Percentiles rank a stretch among this genome's conserved stretches.
These are phyloP conservation scores for Keiferia lycopersicella DNA, from an alignment of 2,888 invertebrate genomes.

Conservation along the genomic window DNA sequence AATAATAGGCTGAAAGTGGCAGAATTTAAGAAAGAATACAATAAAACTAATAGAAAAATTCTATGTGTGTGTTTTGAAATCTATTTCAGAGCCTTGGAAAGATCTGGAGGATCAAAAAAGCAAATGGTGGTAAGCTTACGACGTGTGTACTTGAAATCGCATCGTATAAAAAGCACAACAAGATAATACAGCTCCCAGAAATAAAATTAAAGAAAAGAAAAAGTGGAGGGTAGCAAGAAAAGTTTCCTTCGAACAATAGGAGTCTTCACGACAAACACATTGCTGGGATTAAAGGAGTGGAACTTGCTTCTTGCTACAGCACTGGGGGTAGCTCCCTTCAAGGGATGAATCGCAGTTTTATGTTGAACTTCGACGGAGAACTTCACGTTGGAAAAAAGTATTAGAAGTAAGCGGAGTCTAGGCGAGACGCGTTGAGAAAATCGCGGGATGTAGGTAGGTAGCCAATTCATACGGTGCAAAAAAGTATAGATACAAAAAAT, in stretches of 20 bases:
- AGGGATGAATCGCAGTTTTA: slow-evolving; percentile 33
- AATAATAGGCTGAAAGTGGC: too few relatives aligned
- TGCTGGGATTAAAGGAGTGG: slow-evolving; percentile 66
- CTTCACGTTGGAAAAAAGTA: slow-evolving; percentile 6
- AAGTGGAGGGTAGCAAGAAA: slow-evolving; percentile 51
- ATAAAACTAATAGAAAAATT: too few relatives aligned
- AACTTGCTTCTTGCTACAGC: slow-evolving; percentile 24
- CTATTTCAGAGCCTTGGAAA: too few relatives aligned
- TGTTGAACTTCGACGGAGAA: slow-evolving; percentile 13
- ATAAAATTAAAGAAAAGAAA: slow-evolving; percentile 72
- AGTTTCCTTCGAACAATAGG: slow-evolving; percentile 69
- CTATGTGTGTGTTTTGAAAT: too few relatives aligned
- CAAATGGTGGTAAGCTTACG: too few relatives aligned
- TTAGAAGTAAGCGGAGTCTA: slow-evolving; percentile 26
- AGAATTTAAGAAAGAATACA: too few relatives aligned
- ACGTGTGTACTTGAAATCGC: too few relatives aligned
- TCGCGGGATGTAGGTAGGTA: background rate
- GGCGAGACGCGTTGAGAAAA: background rate
- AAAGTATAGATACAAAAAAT: background rate
- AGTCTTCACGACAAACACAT: slow-evolving; percentile 73
- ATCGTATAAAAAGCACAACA: slow-evolving; percentile 36
- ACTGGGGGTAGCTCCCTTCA: slow-evolving; percentile 1
- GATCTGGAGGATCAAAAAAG: too few relatives aligned
- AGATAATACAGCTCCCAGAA: slow-evolving; percentile 60
- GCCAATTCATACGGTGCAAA: background rate